Percentiles rank a stretch among this genome's conserved stretches.
These are phyloP conservation scores for Chamaea fasciata DNA, from an alignment of 2,113 vertebrate genomes.

Conservation along the genomic window DNA sequence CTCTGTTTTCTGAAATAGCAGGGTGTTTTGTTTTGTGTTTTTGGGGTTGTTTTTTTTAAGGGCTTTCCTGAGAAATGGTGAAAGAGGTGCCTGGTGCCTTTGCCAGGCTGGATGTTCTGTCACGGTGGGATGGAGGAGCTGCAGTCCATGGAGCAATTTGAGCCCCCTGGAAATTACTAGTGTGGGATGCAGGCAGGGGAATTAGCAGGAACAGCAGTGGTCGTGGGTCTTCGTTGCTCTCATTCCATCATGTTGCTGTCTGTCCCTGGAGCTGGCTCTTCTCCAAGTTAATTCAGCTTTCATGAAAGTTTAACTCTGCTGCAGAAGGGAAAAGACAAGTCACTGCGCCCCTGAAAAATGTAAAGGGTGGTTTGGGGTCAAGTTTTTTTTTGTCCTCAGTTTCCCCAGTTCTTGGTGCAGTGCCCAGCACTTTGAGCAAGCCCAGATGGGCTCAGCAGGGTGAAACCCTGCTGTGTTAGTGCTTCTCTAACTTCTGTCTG, in stretches of 20 bases:
- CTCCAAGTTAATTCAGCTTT: neutral
- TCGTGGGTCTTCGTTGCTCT: neutral
- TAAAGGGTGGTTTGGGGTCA: neutral
- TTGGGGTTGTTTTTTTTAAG: no score
- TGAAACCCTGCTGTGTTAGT: neutral
- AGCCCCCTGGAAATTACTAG: neutral
- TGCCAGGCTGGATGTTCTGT: neutral
- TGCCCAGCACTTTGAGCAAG: neutral
- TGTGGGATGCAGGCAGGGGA: neutral
- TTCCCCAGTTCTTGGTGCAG: neutral
- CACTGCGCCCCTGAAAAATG: neutral
- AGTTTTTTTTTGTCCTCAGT: neutral
- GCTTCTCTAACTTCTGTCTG: neutral
- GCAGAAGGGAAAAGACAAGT: neutral
- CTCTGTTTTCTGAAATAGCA: neutral
- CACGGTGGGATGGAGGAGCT: neutral
- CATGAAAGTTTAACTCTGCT: conserved; percentile 12
- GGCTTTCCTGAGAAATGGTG: neutral
- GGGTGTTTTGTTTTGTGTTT: neutral
- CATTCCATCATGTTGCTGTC: neutral
- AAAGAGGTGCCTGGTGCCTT: neutral
- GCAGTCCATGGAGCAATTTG: neutral
- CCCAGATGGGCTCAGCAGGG: neutral
- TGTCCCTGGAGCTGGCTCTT: neutral
- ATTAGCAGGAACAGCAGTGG: neutral